A percentile compares a stretch with the other conserved stretches of the same genome.
These are phyloP conservation scores for Esox masquinongy DNA, from an alignment of 2,797 vertebrate genomes.

Conservation along the genomic window DNA sequence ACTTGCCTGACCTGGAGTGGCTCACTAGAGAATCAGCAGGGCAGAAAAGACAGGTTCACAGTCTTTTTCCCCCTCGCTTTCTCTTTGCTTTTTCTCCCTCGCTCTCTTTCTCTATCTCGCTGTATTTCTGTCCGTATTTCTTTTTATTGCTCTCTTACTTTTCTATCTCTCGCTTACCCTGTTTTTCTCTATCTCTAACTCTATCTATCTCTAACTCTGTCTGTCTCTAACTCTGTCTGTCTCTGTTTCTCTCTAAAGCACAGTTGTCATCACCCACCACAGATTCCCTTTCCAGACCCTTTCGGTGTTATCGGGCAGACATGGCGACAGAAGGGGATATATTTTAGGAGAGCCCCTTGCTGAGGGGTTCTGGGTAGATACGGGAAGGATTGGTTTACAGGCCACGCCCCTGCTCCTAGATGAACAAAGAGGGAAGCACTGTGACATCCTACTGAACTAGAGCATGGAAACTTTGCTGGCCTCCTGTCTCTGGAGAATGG, in stretches of 20 bases:
- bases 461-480: neutral
- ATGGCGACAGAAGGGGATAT: neutral
- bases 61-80: neutral
- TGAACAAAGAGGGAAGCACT: neutral
- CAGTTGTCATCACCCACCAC: neutral
- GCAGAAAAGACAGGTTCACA: neutral
- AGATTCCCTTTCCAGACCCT: neutral
- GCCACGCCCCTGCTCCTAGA: no score
- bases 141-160: no score
- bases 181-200: no score
- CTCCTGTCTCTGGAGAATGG: neutral
- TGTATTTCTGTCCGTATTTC: no score
- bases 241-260: neutral
- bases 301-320: neutral
- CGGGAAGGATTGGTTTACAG: neutral
- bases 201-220: no score
- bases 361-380: neutral
- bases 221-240: neutral
- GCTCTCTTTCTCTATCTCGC: no score
- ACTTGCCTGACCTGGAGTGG: neutral
- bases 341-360: neutral
- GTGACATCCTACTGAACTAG: neutral
- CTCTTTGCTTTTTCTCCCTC: no score
- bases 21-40: neutral
- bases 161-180: no score